Conservation (phyloP, 1,140 invertebrate species). For the Drosophila pruinosa region DNA sequence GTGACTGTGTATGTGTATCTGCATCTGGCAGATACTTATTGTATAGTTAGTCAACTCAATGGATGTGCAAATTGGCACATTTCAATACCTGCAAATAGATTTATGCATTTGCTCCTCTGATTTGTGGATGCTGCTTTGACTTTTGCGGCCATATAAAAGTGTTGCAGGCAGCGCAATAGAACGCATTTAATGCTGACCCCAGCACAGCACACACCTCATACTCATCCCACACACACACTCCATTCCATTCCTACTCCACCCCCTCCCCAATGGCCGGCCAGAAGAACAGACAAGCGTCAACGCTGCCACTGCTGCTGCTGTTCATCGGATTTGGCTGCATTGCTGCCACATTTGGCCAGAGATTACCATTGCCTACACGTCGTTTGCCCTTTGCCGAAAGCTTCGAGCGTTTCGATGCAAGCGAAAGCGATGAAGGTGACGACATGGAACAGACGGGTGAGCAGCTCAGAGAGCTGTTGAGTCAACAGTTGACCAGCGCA, state of each 20-base stretch:
- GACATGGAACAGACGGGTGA: conserved; percentile 22
- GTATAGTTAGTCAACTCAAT: conserved; percentile 6
- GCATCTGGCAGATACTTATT: background rate
- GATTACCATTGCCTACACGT: background rate
- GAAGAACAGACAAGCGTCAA: background rate
- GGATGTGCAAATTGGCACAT: conserved; percentile 22
- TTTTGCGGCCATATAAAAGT: conserved; percentile 18
- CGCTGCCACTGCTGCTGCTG: conserved; percentile 10
- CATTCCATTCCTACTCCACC: too few relatives aligned
- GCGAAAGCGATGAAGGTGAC: background rate
- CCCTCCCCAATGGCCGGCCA: background rate
- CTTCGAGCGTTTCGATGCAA: conserved; percentile 22
- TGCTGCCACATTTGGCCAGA: conserved; percentile 6
- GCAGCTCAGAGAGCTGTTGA: conserved; percentile 45
- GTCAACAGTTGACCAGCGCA: conserved; percentile 47
- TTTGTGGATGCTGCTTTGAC: conserved; percentile 10
- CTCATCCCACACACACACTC: background rate
- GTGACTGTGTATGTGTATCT: background rate
- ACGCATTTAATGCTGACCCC: conserved; percentile 25
- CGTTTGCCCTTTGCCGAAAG: conserved; percentile 21
- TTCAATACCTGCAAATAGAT: conserved; percentile 20
- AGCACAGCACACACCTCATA: conserved; percentile 7
- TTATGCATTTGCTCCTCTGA: conserved; percentile 23
- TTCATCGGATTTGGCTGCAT: conserved; percentile 12
- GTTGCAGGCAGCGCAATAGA: background rate